Percentiles rank a stretch among this genome's conserved stretches.
Evolutionary conservation across 2,113 vertebrate species (phyloP).

Genomic region (Ceratotherium simum): DNA sequence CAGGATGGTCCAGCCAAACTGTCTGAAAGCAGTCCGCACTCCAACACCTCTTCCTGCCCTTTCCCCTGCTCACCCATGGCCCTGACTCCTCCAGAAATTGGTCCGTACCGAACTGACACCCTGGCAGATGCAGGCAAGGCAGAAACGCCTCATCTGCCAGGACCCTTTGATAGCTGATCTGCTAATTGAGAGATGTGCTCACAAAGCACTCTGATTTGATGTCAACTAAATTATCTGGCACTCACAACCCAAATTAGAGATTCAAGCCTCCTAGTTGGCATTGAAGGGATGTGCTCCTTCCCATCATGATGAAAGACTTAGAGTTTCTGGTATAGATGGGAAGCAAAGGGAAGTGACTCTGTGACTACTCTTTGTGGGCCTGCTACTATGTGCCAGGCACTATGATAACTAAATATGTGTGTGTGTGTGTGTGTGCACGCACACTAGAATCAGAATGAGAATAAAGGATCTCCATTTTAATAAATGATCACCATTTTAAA

Average conservation of each 20-base stretch:
- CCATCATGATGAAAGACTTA: conserved; percentile 42
- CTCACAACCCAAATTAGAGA: conserved; percentile 74
- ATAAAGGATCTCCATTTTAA: background rate
- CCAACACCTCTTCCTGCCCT: background rate
- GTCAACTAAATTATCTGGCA: conserved; percentile 70
- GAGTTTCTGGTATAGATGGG: background rate
- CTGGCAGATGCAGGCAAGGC: background rate
- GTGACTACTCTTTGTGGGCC: background rate
- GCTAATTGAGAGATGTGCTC: conserved; percentile 70
- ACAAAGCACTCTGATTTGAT: conserved; percentile 61
- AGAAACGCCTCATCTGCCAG: conserved; percentile 44
- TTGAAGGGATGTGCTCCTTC: conserved; percentile 40
- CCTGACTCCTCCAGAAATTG: background rate
- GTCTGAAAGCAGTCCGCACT: background rate
- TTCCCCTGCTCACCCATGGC: background rate
- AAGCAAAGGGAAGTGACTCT: conserved; percentile 9
- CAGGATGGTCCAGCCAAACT: background rate
- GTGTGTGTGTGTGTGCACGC: background rate
- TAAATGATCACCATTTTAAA: background rate
- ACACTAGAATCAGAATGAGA: background rate
- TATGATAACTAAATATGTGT: background rate
- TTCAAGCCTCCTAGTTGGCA: background rate
- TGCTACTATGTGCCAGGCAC: background rate
- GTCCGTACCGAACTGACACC: background rate
- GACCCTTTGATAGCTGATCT: conserved; percentile 72